Evolutionary conservation across 2,888 invertebrate genomes (phyloP).

Genomic region (Aspidiotus destructor): DNA sequence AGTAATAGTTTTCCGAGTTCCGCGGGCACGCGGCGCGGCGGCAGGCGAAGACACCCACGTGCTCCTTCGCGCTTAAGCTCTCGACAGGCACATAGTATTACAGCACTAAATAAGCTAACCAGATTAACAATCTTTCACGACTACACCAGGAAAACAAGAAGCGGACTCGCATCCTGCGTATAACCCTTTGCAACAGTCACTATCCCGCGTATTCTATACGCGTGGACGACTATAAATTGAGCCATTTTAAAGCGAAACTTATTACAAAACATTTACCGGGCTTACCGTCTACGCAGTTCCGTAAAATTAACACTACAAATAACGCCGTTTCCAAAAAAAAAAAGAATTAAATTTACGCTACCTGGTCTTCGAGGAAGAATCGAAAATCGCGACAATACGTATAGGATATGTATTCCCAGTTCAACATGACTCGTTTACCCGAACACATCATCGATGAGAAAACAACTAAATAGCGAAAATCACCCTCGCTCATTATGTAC

Average conservation of each 20-base stretch:
- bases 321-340: background rate
- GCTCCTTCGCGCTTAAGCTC: too few species aligned
- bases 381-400: constrained; percentile 18
- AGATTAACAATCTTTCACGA: too few species aligned
- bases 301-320: too few species aligned
- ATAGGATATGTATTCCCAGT: constrained; percentile 19
- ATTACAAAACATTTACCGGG: background rate
- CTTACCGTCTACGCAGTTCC: too few species aligned
- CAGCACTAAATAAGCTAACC: too few species aligned
- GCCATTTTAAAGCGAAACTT: constrained; percentile 3
- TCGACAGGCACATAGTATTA: too few species aligned
- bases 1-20: too few species aligned
- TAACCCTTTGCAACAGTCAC: too few species aligned
- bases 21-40: too few species aligned
- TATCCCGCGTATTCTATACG: background rate
- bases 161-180: too few species aligned
- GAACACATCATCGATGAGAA: background rate
- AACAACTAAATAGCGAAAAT: constrained; percentile 5
- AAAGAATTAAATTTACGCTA: background rate
- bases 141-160: too few species aligned
- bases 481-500: background rate
- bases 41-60: too few species aligned
- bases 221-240: background rate
- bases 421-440: background rate
- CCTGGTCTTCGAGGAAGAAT: constrained; percentile 25